Base-by-base conservation (phyloP, 2,888 invertebrate species). In the Odontomyia ornata region DNA sequence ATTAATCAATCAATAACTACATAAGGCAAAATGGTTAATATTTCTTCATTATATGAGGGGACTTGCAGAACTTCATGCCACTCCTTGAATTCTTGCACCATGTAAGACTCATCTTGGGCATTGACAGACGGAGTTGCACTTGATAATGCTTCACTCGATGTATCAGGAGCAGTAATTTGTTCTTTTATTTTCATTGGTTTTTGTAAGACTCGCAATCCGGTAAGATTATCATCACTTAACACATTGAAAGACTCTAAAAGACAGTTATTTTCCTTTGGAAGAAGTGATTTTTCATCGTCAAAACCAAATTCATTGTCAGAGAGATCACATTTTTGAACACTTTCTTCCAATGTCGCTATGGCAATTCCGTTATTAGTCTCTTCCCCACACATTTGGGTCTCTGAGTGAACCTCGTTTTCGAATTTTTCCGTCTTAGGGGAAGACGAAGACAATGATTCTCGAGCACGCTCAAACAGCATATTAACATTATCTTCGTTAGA, bases 21-120 rank as follows among this genome's bases (percentile, higher is more conserved):
- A 89, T 98, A 98, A 89, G 98, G 98, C 91, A 98, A 91, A 89
- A 98, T 95, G 87, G 95, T 91, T 86, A 98, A 91, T 84, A 91
- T 89, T 86, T 94, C 93, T 84, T 93, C 93, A 84, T 94, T 91
- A 83, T 90, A 91, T 79, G 94, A 92, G 84, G 90, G 89, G 83
- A 90, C 88, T 82, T 93, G 91, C 81, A 93, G 91, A 85, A 95
- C 93, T 88, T 97, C 93, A 87, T 96, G 94, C 96, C 97, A 98
- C 88, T 96, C 95, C 81, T 93, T 91, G 89, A 97, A 98, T 84
- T 84, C 80, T 77, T 85, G 84, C 52, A 76, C 36, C 93, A 88
- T 83, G 93, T 93, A 0, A 92, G 91, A 80, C 93, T 86, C 28
- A 93, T 83, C 93, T 93, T 93, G 77, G 89, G 89, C 80, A 90